Evolutionary conservation across 2,113 vertebrate genomes (phyloP).

Genomic region (Pseudopipra pipra): DNA sequence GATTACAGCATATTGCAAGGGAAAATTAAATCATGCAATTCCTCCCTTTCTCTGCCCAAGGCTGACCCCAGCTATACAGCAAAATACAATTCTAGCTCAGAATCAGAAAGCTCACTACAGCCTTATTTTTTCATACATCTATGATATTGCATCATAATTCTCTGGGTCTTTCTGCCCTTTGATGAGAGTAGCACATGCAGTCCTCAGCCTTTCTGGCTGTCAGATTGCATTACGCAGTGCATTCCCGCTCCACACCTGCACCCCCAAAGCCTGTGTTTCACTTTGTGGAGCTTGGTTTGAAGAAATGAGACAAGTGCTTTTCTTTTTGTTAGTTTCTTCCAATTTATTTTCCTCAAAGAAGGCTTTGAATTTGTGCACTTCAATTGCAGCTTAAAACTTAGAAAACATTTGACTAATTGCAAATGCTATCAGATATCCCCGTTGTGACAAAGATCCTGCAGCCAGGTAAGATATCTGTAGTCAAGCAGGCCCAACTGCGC

Average conservation of each 20-base stretch:
- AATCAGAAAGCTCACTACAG: background rate
- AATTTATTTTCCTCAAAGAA: background rate
- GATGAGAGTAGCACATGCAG: background rate
- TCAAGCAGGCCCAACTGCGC: background rate
- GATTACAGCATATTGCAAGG: background rate
- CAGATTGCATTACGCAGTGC: background rate
- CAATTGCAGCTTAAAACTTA: background rate
- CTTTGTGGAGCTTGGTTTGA: background rate
- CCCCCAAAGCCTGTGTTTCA: background rate
- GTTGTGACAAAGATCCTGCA: background rate
- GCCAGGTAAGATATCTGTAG: background rate
- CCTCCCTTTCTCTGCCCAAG: background rate
- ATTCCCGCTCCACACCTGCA: background rate
- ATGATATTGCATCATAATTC: background rate
- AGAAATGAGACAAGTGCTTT: background rate
- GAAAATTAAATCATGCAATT: background rate
- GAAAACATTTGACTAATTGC: background rate
- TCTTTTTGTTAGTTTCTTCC: background rate
- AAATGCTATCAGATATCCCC: background rate
- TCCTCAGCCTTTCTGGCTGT: background rate
- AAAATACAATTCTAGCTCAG: background rate
- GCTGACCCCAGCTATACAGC: background rate
- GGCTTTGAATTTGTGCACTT: background rate
- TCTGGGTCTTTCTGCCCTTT: background rate
- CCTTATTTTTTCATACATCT: background rate